Percentiles rank a stretch among this genome's conserved stretches.
These are phyloP conservation scores for Ceratina japonica DNA, from an alignment of 1,140 invertebrate genomes.

Conservation along the genomic window DNA sequence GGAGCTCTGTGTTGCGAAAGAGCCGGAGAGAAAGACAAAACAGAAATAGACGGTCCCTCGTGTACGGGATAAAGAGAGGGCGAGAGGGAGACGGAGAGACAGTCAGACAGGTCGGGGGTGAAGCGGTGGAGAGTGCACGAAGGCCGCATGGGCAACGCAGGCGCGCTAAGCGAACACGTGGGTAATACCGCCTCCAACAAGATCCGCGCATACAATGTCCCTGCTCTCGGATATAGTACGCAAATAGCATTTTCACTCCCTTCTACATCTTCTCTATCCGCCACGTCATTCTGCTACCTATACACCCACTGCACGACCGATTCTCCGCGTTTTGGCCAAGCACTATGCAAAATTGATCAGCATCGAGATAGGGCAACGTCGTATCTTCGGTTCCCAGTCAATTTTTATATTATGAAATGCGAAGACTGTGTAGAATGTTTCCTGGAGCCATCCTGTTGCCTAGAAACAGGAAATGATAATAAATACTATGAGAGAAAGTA, in stretches of 20 bases:
- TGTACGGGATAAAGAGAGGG: background rate
- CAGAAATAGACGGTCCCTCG: slow-evolving; percentile 13
- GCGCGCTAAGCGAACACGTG: slow-evolving; percentile 49
- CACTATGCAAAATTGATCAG: no score
- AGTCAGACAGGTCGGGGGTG: background rate
- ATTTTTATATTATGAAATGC: no score
- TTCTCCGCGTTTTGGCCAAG: no score
- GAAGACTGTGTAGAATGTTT: no score
- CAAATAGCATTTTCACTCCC: slow-evolving; percentile 23
- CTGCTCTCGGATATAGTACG: background rate
- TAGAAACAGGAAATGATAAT: no score
- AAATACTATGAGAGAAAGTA: no score
- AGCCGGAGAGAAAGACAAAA: slow-evolving; percentile 16
- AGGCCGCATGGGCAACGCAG: slow-evolving; percentile 50
- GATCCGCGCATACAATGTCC: slow-evolving; percentile 15
- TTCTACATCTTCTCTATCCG: slow-evolving; percentile 25
- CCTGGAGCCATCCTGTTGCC: no score
- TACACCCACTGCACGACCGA: no score
- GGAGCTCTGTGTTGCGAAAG: background rate
- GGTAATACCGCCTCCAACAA: slow-evolving; percentile 29
- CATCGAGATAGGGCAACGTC: no score
- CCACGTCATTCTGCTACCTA: background rate
- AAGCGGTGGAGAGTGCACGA: slow-evolving; percentile 22
- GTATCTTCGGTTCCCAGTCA: no score
- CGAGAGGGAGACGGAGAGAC: slow-evolving; percentile 10